Conservation (phyloP, 2,113 vertebrate genomes). For the Corydoras maculifer region DNA sequence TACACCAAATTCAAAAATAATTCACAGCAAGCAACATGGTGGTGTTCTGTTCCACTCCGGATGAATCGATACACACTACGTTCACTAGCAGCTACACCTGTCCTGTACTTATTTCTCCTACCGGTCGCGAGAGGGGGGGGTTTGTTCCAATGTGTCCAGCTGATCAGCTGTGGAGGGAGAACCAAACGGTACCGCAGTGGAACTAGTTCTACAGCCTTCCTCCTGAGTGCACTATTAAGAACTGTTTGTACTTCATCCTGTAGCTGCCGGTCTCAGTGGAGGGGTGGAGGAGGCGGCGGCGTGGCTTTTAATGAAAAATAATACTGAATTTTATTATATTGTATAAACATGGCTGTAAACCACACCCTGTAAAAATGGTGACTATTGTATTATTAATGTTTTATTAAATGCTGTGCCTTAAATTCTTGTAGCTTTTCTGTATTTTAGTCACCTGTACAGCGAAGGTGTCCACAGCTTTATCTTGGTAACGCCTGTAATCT, state of each 20-base stretch:
- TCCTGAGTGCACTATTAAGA: slow-evolving; percentile 15
- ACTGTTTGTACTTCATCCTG: background rate
- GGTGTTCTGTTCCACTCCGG: slow-evolving; percentile 66
- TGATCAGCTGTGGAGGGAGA: background rate
- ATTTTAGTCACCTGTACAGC: no score
- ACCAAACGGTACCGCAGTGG: background rate
- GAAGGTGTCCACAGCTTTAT: no score
- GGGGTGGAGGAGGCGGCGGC: background rate
- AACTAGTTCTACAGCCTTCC: slow-evolving; percentile 3
- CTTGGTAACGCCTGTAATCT: no score
- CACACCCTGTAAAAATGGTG: no score
- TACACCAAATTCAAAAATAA: slow-evolving; percentile 74
- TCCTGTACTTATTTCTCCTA: slow-evolving; percentile 82
- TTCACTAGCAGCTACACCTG: slow-evolving; percentile 70
- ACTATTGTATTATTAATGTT: no score
- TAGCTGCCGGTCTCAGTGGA: background rate
- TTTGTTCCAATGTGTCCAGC: slow-evolving; percentile 60
- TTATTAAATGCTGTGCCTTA: no score
- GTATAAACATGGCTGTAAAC: no score
- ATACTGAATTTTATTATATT: no score
- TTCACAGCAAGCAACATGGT: slow-evolving; percentile 83
- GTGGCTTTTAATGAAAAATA: background rate
- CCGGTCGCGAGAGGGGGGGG: background rate
- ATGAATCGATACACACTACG: slow-evolving; percentile 77
- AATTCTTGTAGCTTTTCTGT: no score